Percentiles rank a stretch among this genome's conserved stretches.
These are phyloP conservation scores for Hemicordylus capensis DNA, from an alignment of 2,113 vertebrate genomes.

Conservation along the genomic window DNA sequence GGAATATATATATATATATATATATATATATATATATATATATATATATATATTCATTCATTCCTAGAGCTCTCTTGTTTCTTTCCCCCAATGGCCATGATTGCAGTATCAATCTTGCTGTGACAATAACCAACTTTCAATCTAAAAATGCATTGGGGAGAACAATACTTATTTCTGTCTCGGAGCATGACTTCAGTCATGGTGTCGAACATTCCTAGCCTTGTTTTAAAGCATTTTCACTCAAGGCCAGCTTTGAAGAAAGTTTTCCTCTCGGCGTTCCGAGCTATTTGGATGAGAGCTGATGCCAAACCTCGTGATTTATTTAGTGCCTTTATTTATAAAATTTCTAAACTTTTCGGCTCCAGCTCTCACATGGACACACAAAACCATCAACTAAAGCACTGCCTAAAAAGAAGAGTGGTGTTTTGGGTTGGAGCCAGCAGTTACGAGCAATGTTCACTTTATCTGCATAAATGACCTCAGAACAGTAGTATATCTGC, in stretches of 20 bases:
- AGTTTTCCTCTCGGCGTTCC: fast-evolving
- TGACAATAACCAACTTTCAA: not conserved
- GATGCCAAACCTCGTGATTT: not conserved
- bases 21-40: too few relatives aligned
- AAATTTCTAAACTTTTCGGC: not conserved
- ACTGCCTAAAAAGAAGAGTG: too few relatives aligned
- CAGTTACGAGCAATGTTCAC: not conserved
- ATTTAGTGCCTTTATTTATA: not conserved
- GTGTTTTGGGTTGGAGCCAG: not conserved
- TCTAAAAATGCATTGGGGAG: not conserved
- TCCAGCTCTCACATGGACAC: not conserved
- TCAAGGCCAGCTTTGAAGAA: not conserved
- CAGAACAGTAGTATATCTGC: too few relatives aligned
- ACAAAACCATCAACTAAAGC: too few relatives aligned
- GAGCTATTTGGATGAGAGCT: not conserved
- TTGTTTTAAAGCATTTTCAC: fast-evolving
- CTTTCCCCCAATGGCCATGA: not conserved
- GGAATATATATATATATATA: too few relatives aligned
- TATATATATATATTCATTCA: too few relatives aligned
- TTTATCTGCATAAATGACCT: too few relatives aligned
- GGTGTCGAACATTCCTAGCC: not conserved
- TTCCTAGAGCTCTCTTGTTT: not conserved
- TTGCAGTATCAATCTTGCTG: slow-evolving; percentile 9
- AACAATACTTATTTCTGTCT: not conserved
- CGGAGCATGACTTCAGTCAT: not conserved